Evolutionary conservation across 2,113 vertebrate genomes (phyloP).

Genomic region (Solea solea): DNA sequence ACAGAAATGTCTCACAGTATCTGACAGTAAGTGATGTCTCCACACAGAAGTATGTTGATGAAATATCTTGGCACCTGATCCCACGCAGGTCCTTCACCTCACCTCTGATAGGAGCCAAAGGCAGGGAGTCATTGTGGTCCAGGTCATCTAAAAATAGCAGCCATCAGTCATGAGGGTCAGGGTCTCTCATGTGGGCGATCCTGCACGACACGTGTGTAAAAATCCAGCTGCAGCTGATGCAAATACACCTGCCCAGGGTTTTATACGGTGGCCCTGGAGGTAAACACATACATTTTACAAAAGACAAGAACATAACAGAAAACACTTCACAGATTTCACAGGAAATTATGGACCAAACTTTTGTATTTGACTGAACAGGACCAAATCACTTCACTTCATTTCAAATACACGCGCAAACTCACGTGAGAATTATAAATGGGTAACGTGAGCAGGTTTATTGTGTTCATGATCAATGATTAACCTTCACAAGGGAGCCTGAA

Average conservation of each 20-base stretch:
- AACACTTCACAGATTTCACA: no score
- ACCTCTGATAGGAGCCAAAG: constrained; percentile 28
- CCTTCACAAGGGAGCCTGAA: neutral
- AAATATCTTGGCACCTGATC: constrained; percentile 69
- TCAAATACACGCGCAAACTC: constrained; percentile 3
- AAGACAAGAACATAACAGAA: no score
- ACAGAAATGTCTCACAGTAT: no score
- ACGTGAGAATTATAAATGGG: constrained; percentile 3
- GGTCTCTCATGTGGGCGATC: constrained; percentile 14
- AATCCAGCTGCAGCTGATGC: constrained; percentile 34
- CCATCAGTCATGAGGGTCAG: constrained; percentile 40
- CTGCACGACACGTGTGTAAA: constrained; percentile 11
- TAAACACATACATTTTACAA: no score
- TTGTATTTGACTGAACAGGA: no score
- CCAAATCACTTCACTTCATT: neutral
- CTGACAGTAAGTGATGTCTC: neutral
- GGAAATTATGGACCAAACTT: no score
- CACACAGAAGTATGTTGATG: neutral
- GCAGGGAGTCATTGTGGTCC: constrained; percentile 38
- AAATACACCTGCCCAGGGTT: neutral
- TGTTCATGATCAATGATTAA: constrained; percentile 30
- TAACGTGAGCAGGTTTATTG: constrained; percentile 20
- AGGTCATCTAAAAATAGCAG: constrained; percentile 80
- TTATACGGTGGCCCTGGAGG: no score
- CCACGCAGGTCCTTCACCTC: constrained; percentile 29